Percentiles rank a stretch among this genome's conserved stretches.
Conservation (phyloP, 2,888 invertebrate species). For the Drosophila recens region DNA sequence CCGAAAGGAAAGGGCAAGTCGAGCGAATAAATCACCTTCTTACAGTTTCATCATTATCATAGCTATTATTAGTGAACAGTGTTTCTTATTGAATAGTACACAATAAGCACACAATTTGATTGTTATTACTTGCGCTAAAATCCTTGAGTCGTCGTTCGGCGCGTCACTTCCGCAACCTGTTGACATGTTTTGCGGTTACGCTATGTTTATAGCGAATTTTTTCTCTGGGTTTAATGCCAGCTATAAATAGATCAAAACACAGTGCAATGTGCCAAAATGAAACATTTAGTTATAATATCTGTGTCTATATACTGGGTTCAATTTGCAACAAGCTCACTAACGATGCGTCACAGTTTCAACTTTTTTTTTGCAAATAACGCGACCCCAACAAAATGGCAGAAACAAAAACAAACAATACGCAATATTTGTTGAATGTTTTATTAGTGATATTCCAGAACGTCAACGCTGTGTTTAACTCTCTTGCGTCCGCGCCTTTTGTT, state of each 20-base stretch:
- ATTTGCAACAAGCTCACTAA: conserved; percentile 42
- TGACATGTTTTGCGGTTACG: conserved; percentile 60
- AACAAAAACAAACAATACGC: conserved; percentile 25
- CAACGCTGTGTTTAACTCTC: conserved; percentile 51
- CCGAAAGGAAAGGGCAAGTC: no score
- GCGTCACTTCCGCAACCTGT: conserved; percentile 72
- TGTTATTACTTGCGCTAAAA: conserved; percentile 38
- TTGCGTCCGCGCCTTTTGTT: conserved; percentile 50
- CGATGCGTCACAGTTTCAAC: conserved; percentile 58
- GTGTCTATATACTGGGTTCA: neutral
- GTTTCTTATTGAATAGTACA: neutral
- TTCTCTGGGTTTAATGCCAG: conserved; percentile 32
- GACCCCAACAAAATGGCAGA: conserved; percentile 33
- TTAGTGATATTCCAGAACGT: conserved; percentile 26
- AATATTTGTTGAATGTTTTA: conserved; percentile 37
- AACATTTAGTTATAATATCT: conserved; percentile 17
- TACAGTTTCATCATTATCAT: no score
- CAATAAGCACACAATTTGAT: conserved; percentile 1
- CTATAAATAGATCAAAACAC: conserved; percentile 66
- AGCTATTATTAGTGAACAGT: neutral
- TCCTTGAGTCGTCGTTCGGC: conserved; percentile 36
- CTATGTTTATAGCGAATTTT: conserved; percentile 33
- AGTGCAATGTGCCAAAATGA: conserved; percentile 75
- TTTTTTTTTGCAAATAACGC: conserved; percentile 21
- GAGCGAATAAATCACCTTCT: no score